Conservation (phyloP, 92 coral and sea anemone genomes). For the Palythoa heliodiscus region DNA sequence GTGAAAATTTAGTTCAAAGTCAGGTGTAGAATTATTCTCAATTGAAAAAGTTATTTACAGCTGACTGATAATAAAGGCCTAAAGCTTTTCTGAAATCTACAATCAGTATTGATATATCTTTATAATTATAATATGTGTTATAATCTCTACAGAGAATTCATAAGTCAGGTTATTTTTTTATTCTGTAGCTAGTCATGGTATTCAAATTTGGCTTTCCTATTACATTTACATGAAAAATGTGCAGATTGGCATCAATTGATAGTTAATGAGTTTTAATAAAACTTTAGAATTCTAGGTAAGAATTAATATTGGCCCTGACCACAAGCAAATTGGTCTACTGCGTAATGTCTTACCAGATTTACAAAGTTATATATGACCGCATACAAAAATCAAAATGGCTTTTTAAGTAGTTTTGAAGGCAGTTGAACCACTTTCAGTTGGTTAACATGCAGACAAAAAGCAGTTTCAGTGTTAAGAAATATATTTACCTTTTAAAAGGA, state of each 20-base stretch:
- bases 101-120: too few species aligned
- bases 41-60: constrained; percentile 2
- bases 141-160: too few species aligned
- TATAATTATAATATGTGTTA: too few species aligned
- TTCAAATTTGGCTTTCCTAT: background rate
- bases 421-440: too few species aligned
- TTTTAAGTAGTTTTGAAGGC: too few species aligned
- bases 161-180: background rate
- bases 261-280: constrained; percentile 2
- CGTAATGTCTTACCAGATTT: background rate
- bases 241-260: background rate
- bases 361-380: too few species aligned
- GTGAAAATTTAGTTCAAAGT: background rate
- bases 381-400: too few species aligned
- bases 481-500: too few species aligned
- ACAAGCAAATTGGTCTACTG: background rate
- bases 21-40: background rate
- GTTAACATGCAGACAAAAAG: too few species aligned
- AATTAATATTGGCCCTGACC: background rate
- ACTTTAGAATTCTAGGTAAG: background rate
- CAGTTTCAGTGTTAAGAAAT: too few species aligned
- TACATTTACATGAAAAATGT: background rate
- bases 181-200: background rate
- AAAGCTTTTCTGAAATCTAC: too few species aligned
- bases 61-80: constrained; percentile 11